A percentile compares a stretch with the other conserved stretches of the same genome.
These are phyloP conservation scores for Cheirogaleus medius DNA, from an alignment of 2,113 vertebrate species.

Conservation along the genomic window DNA sequence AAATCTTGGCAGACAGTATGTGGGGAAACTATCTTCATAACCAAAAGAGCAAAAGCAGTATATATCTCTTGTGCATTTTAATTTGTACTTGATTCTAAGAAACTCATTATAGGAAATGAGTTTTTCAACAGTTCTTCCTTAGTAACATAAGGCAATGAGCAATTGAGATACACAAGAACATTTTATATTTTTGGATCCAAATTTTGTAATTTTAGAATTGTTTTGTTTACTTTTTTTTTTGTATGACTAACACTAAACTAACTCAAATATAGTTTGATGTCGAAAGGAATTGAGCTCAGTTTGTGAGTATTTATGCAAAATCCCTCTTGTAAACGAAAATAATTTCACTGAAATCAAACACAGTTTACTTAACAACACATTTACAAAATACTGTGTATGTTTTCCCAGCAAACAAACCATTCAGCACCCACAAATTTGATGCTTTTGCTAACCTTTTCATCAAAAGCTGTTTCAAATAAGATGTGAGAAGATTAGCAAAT, in stretches of 20 bases:
- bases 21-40: constrained; percentile 6
- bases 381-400: constrained; percentile 71
- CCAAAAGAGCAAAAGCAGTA: not conserved
- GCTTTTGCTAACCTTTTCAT: constrained; percentile 79
- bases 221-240: constrained; percentile 66
- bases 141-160: constrained; percentile 70
- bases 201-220: constrained; percentile 68
- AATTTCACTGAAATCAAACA: constrained; percentile 71
- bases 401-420: constrained; percentile 68
- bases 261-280: constrained; percentile 52
- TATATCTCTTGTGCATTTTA: constrained; percentile 51
- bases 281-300: constrained; percentile 41
- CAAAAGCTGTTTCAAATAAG: constrained; percentile 68
- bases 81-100: constrained; percentile 64
- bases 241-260: constrained; percentile 51
- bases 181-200: constrained; percentile 52
- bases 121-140: constrained; percentile 61
- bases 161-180: constrained; percentile 60
- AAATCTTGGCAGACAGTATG: not conserved
- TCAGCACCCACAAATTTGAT: constrained; percentile 71
- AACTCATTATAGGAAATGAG: constrained; percentile 69
- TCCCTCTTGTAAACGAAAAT: constrained; percentile 69
- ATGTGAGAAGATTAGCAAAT: constrained; percentile 74
- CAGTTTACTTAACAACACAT: constrained; percentile 70
- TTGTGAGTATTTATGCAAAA: constrained; percentile 45